Base-by-base conservation (phyloP, 2,113 vertebrate genomes). In the Pollachius pollachius region DNA sequence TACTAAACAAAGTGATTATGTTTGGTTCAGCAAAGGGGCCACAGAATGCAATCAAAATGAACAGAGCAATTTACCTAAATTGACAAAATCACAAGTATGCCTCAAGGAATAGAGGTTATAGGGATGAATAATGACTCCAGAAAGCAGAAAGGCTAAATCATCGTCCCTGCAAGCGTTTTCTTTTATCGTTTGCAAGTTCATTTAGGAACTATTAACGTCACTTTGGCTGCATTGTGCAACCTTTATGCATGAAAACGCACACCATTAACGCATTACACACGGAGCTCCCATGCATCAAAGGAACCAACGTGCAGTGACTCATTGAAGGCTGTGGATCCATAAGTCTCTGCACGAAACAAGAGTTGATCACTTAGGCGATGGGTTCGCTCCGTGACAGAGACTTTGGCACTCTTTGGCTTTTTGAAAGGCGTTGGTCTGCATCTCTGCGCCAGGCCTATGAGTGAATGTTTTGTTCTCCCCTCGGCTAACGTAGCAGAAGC, bases 361-460 rank as follows among this genome's bases (percentile, higher is more conserved):
- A 72, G 69, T 80, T 77, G 79, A 87, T 76, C 77, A 76, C 68
- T 71, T 82, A 62, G 80, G 72, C 73, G 57, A 76, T 75, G 65
- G 65, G 4, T 25, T 68, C 61, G 18, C 61, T 23, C 62, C 75
- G 69, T 67, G 60, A 73, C 69, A 74, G 70, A 71, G 68, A 78
- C 1, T 52, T 3, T 7, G 52, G 52, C 2, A 11, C 41, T 48
- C 41, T 48, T 48, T 48, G 41, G 6, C 41, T 48, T 13, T 48
- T 13, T 48, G 6, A 48, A 9, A 48, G 37, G 41, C 41, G 12
- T 1, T 12, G 9, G 8, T 13, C 11, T 13, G 41, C 41, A 2
- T 48, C 41, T 48, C 23, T 23, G 23, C 41, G 41, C 41, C 41
- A 7, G 41, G 41, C 41, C 12, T 9, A 48, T 48, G 8, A 48